Evolutionary conservation across 2,113 vertebrate species (phyloP), one percentile per base, ranked within the genome.

Genomic region (Mesembrinibis cayennensis): DNA sequence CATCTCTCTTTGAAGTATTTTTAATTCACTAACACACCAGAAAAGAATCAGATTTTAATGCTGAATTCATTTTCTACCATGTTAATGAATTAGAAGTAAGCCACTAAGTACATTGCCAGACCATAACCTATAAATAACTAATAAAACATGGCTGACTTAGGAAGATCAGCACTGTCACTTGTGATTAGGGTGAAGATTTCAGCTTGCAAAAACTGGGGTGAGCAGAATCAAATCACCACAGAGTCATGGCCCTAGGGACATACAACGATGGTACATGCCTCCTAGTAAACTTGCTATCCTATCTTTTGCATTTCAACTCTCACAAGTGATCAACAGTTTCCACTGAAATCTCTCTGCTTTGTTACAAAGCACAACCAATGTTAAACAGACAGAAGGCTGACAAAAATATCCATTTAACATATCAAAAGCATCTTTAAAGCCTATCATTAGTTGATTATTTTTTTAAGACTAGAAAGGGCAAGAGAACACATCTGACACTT

Each of bases 231-330:
- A 55, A 87, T 19, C 72, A 59, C 45, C 50, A 69, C 13, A 50
- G 32, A 73, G 32, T 27, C n/a, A 81, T 0, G 6, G 59, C 69
- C 74, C 50, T 11, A 66, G 14, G 15, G 74, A 38, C 0, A 1
- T 11, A n/a, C 21, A 73, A 4, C 0, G 2, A 44, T 13, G 25
- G 1, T 16, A 25, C 5, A 34, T 3, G 27, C 40, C 69, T 53
- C 77, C 59, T 6, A 21, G 18, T 10, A 77, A 89, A 34, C 38
- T 21, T n/a, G 19, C 17, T 40, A 20, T 4, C 12, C 62, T 26
- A 2, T 9, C 32, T 55, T 71, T 22, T 25, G 23, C 90, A 86
- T 56, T 73, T 87, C 32, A 59, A 16, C 20, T 53, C 55, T 59
- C 83, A 56, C 16, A 76, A 78, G 13, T 2, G 34, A 74, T 44